A percentile compares a stretch with the other conserved stretches of the same genome.
Conservation (phyloP, 1,140 invertebrate species). For the Drosophila tristis region DNA sequence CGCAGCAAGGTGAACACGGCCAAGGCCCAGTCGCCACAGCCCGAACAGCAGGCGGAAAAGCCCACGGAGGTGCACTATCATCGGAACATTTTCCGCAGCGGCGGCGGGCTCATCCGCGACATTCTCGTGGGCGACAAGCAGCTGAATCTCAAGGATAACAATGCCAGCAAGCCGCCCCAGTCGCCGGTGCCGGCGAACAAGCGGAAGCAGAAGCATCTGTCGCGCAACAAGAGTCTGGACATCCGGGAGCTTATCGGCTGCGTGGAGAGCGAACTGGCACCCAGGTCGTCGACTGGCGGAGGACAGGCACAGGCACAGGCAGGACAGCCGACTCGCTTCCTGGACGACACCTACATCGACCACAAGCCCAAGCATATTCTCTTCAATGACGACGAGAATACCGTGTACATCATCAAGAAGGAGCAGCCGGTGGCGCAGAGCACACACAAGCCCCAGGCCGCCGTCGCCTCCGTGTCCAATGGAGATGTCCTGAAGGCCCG, state of each 20-base stretch:
- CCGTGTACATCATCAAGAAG: slow-evolving; percentile 78
- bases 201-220: slow-evolving; percentile 63
- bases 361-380: slow-evolving; percentile 78
- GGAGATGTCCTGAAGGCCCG: slow-evolving; percentile 69
- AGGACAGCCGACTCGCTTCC: slow-evolving; percentile 51
- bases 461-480: slow-evolving; percentile 9
- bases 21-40: slow-evolving; percentile 20
- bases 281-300: slow-evolving; percentile 6
- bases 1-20: slow-evolving; percentile 57
- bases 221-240: slow-evolving; percentile 78
- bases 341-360: slow-evolving; percentile 81
- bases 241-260: slow-evolving; percentile 75
- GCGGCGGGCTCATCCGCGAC: slow-evolving; percentile 76
- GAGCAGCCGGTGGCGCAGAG: slow-evolving; percentile 71
- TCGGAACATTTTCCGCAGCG: slow-evolving; percentile 77
- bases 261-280: slow-evolving; percentile 62
- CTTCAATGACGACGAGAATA: slow-evolving; percentile 82
- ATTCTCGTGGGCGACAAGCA: slow-evolving; percentile 76
- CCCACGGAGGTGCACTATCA: slow-evolving; percentile 69
- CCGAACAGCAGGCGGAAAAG: slow-evolving; percentile 16
- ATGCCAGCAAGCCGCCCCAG: slow-evolving; percentile 52
- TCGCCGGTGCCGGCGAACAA: slow-evolving; percentile 50
- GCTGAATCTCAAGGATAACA: slow-evolving; percentile 54
- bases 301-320: not conserved
- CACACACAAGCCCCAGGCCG: slow-evolving; percentile 24